Percentiles rank a stretch among this genome's conserved stretches.
These are phyloP conservation scores for Physocephala rufipes DNA, from an alignment of 2,888 invertebrate species.

Conservation along the genomic window DNA sequence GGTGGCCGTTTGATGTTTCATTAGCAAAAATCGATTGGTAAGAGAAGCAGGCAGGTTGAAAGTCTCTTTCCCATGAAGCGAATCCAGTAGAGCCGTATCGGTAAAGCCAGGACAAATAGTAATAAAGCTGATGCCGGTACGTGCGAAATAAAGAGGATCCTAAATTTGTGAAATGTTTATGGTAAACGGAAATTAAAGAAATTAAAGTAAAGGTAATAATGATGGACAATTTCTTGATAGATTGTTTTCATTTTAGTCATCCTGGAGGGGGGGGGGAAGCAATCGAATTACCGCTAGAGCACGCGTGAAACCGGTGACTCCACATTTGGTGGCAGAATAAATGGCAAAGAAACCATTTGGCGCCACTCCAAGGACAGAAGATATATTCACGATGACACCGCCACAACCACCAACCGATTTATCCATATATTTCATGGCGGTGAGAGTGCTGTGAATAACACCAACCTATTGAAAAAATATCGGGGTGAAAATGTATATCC, in stretches of 20 bases:
- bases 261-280: not conserved
- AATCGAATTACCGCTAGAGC: constrained; percentile 55
- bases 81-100: constrained; percentile 49
- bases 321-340: constrained; percentile 63
- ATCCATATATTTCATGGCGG: constrained; percentile 63
- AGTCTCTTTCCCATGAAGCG: constrained; percentile 47
- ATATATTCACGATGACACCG: constrained; percentile 63
- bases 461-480: constrained; percentile 60
- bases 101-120: constrained; percentile 58
- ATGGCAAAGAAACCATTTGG: constrained; percentile 53
- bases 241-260: no score
- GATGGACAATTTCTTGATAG: no score
- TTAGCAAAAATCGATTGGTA: constrained; percentile 36
- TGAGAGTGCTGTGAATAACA: constrained; percentile 62
- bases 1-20: constrained; percentile 51
- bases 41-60: constrained; percentile 46
- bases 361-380: constrained; percentile 59
- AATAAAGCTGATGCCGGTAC: constrained; percentile 52
- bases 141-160: constrained; percentile 47
- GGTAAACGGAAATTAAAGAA: not conserved
- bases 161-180: constrained; percentile 32
- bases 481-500: not conserved
- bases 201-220: no score
- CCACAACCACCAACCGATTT: constrained; percentile 62
- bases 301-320: constrained; percentile 63